Base-by-base conservation (phyloP, 1,140 invertebrate species). In the Brachionus rotundiformis region DNA sequence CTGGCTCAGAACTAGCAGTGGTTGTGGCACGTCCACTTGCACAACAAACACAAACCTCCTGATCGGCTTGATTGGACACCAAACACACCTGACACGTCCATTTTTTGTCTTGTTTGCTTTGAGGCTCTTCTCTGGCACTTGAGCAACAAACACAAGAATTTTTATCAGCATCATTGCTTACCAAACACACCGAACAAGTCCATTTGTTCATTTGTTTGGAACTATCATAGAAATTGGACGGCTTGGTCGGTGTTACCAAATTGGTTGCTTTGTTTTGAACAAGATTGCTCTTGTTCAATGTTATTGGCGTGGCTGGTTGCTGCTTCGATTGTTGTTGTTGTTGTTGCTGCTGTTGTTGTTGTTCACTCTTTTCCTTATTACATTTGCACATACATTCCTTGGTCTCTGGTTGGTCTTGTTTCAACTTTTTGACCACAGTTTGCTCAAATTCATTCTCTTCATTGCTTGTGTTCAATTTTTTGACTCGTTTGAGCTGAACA, bases 131-230 rank as follows among this genome's bases (percentile, higher is more conserved):
- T 33, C 47, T 79, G 4, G 3, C 1, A 29, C 25, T 79, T 1
- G 19, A 2, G 7, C 76, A 79, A 39, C 76, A 79, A 7, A 61
- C 76, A 61, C 76, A 79, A 10, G 0, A 1, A 19, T 2, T 6
- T 41, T 36, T 39, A 8, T 36, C 16, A 0, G 6, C 1, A 36
- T 79, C 76, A 39, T 79, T 79, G 8, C 3, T 23, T 8, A 79
- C 76, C 19, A 79, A 39, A 59, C 76, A 79, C 23, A 10, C 29
- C n/a, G 76, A 39, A 79, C 76, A 79, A 6, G 47, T 29, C 76
- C 76, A 79, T 61, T 76, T 76, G n/a, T 68, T 68, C 11, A 13
- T 39, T 65, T 16, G 2, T 16, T 13, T 39, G 0, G 33, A 71
- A 36, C 11, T 73, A 27, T 73, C 68, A 27, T 73, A 73, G 7